Base-by-base conservation (phyloP, 2,113 vertebrate genomes). In the Elanus axillaris region DNA sequence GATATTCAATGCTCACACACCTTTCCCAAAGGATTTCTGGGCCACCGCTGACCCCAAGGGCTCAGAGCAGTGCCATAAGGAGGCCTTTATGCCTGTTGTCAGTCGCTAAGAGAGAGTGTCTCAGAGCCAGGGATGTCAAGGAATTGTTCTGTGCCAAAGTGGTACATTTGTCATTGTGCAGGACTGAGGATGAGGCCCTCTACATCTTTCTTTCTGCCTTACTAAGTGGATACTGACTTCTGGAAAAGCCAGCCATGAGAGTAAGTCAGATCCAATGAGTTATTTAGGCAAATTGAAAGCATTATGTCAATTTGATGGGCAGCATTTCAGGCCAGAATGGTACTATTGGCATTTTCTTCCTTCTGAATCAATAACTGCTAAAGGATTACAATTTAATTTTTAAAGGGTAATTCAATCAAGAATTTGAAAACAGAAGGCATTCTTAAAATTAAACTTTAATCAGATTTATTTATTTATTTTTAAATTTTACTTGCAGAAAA, bases 361-460 rank as follows among this genome's bases (percentile, higher is more conserved):
- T 60, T 91, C 26, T 21, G 77, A 93, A 96, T 95, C 90, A 60
- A 97, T 96, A 96, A 76, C 91, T 96, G 67, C 96, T 96, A 79
- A 88, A 96, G 83, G 93, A 93, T 94, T 91, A 43, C 94, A 95
- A 96, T 97, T 95, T 93, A 95, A 94, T 97, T 97, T 91, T 92
- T 85, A 96, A 97, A 97, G 96, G 96, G 86, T 93, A 96, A 97
- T 97, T 97, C 83, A 93, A 96, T 97, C 90, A 95, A 88, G 94
- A 77, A 64, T 95, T 93, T 90, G 80, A 89, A 97, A 97, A 96
- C 71, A 55, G 59, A 74, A 63, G 86, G 36, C 92, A 88, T 88
- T 96, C 89, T 95, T 80, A 88, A 95, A 95, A 96, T 95, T 92
- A 92, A 95, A 85, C 58, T 94, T 93, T 96, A 96, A 96, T 93